A percentile compares a stretch with the other conserved stretches of the same genome.
Conservation (phyloP, 2,888 invertebrate genomes). For the Dusona sp. region DNA sequence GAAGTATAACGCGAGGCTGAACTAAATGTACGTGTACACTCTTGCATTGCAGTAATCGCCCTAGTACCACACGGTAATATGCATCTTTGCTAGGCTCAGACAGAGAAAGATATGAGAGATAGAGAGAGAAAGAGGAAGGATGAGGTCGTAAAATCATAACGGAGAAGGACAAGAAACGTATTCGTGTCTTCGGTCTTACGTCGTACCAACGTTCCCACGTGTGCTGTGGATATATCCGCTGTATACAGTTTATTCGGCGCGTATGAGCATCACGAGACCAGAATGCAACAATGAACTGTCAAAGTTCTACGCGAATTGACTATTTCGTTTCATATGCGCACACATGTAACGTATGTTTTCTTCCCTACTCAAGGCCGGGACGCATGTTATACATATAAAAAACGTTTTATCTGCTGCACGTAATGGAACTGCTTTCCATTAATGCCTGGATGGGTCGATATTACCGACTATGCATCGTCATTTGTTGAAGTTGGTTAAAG, state of each 20-base stretch:
- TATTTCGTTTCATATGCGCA: neutral
- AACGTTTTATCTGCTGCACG: neutral
- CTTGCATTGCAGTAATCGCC: conserved; percentile 34
- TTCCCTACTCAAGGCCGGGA: neutral
- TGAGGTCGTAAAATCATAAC: conserved; percentile 1
- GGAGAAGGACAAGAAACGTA: conserved; percentile 29
- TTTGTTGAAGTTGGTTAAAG: too few species aligned
- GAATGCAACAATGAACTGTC: conserved; percentile 51
- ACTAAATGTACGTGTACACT: conserved; percentile 23
- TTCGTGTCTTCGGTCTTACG: conserved; percentile 14
- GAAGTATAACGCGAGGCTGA: conserved; percentile 47
- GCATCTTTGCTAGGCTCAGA: conserved; percentile 16
- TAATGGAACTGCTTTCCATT: too few species aligned
- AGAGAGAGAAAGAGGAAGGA: neutral
- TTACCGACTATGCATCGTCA: too few species aligned
- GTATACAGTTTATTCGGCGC: conserved; percentile 29
- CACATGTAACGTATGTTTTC: neutral
- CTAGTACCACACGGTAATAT: conserved; percentile 2
- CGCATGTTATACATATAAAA: neutral
- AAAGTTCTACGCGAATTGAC: conserved; percentile 51
- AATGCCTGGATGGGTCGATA: too few species aligned
- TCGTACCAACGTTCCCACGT: conserved; percentile 43
- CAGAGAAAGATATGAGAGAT: conserved; percentile 10
- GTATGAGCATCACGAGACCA: conserved; percentile 49
- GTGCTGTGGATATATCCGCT: conserved; percentile 13